Base-by-base conservation (phyloP, 2,113 vertebrate species). In the Accipiter cooperii region DNA sequence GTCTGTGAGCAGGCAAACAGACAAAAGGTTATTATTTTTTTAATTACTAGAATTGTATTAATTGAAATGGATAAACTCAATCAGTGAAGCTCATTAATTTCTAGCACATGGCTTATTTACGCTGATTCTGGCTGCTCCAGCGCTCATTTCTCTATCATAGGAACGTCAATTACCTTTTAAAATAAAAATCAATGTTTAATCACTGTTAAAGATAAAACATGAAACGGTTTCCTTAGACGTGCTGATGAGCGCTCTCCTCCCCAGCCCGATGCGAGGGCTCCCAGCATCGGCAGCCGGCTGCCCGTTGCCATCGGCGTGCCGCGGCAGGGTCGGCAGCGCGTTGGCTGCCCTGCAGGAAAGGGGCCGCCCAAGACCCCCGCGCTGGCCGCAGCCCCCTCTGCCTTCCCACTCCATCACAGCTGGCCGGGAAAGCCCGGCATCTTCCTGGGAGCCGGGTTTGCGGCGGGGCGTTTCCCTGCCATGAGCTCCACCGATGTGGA, bases 151-250 rank as follows among this genome's bases (percentile, higher is more conserved):
- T 1, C 77, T 82, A 25, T 84, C 89, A n/a, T 10, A 82, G 90
- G 89, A 69, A 90, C n/a, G 81, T 85, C 93, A 93, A 87, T 95
- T 89, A 82, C 65, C 42, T 92, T 86, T 89, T 71, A 55, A 92
- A 96, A 95, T 91, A 86, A 92, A 93, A 97, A 95, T 96, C 95
- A 60, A 65, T 96, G 89, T 82, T 96, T 96, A 77, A 90, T 84
- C 64, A 66, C 76, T 68, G 68, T 44, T 65, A 58, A 90, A 90
- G 75, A 75, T 68, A 73, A 91, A 96, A 91, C 65, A 84, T 42
- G 84, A 38, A 75, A 34, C 3, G 16, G 54, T 65, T 89, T 92
- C 87, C 74, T 54, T 16, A 22, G 83, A n/a, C 25, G 3, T 1
- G 25, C 51, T 25, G 51, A 22, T 24, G 87, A 85, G 70, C 1